These are phyloP conservation scores for Prochilodus magdalenae DNA, from an alignment of 2,113 vertebrate genomes.

Conservation along the genomic window DNA sequence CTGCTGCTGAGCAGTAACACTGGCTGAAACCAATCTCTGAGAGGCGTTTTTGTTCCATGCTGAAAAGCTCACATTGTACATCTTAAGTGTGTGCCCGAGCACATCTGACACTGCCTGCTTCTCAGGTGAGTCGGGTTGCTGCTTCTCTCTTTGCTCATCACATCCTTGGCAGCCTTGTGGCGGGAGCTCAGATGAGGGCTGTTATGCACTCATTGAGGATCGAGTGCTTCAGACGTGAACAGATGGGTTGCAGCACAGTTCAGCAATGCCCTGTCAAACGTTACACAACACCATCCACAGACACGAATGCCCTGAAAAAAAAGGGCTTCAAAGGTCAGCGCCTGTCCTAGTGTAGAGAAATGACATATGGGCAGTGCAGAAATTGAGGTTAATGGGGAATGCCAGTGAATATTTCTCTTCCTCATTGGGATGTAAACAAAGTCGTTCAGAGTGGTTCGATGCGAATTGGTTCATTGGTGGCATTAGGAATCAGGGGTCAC, in stretches of 20 bases:
- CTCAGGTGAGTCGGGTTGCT: slow-evolving; percentile 8
- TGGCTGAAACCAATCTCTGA: background rate
- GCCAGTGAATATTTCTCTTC: too few species aligned
- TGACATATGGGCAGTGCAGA: too few species aligned
- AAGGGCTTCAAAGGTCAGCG: background rate
- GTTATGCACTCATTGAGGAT: slow-evolving; percentile 12
- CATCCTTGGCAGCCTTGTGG: background rate
- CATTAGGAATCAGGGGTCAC: too few species aligned
- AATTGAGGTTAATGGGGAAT: too few species aligned
- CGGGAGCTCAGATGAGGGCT: background rate
- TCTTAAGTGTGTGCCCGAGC: background rate
- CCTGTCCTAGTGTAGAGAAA: background rate
- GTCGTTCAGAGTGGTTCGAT: too few species aligned
- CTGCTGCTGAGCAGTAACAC: background rate
- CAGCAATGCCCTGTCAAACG: slow-evolving; percentile 30
- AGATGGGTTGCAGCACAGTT: slow-evolving; percentile 31
- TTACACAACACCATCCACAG: slow-evolving; percentile 28
- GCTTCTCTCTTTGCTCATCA: background rate
- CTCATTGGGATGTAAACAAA: too few species aligned
- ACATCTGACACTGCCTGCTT: background rate
- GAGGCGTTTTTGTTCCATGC: background rate
- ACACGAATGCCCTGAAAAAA: background rate
- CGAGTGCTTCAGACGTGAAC: slow-evolving; percentile 31
- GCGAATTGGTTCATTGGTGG: too few species aligned
- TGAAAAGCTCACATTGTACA: background rate